A percentile compares a stretch with the other conserved stretches of the same genome.
Evolutionary conservation across 2,888 invertebrate species (phyloP).

Genomic region (Agriopis marginaria): DNA sequence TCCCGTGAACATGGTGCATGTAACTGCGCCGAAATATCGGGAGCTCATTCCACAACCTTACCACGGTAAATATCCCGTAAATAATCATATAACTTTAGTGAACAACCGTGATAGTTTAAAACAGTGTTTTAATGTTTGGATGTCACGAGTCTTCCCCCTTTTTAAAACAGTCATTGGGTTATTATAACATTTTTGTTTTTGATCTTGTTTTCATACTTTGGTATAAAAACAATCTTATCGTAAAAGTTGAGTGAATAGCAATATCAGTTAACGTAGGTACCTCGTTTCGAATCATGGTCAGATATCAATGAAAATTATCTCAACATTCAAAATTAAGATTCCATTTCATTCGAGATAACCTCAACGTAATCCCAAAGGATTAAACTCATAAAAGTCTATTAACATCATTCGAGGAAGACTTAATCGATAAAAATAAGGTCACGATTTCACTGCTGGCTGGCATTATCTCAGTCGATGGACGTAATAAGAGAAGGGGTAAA

Average conservation of each 20-base stretch:
- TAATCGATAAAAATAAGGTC: constrained; percentile 66
- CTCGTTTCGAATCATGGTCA: constrained; percentile 11
- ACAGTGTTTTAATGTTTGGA: no score
- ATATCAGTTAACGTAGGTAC: not conserved
- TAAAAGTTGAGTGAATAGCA: not conserved
- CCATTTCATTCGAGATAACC: constrained; percentile 38
- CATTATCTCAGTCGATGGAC: constrained; percentile 5
- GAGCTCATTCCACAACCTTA: no score
- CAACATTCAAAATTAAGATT: constrained; percentile 19
- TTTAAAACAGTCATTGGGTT: no score
- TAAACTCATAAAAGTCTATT: constrained; percentile 54
- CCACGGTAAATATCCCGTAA: no score
- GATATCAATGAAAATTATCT: constrained; percentile 22
- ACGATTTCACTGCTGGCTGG: constrained; percentile 47
- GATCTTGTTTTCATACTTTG: not conserved
- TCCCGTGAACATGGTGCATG: no score
- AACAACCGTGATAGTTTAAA: no score
- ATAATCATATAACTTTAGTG: no score
- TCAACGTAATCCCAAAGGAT: constrained; percentile 41
- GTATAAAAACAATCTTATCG: not conserved
- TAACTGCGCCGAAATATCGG: no score
- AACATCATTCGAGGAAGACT: constrained; percentile 46
- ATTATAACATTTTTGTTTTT: not conserved
- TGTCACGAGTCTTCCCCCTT: no score
- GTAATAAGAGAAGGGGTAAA: constrained; percentile 3